Evolutionary conservation across 1,140 invertebrate species (phyloP).

Genomic region (Calephelis nemesis): DNA sequence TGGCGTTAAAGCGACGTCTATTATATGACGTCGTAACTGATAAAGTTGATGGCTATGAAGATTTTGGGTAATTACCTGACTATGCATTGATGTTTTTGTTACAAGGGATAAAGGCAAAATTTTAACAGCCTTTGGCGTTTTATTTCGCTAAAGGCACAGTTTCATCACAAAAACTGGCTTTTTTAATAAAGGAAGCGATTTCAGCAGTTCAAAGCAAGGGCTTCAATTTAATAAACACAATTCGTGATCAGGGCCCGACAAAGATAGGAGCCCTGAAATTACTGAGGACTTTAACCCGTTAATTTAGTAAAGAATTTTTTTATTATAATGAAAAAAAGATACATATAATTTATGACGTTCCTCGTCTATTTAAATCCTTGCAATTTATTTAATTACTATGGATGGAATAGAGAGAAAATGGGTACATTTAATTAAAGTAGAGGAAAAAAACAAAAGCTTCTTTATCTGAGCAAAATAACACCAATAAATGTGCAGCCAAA

Average conservation of each 20-base stretch:
- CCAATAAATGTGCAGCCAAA: neutral
- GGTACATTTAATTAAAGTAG: neutral
- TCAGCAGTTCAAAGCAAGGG: constrained; percentile 16
- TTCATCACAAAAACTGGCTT: neutral
- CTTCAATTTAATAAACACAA: constrained; percentile 24
- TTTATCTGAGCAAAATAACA: neutral
- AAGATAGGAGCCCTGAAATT: constrained; percentile 31
- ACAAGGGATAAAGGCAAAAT: neutral
- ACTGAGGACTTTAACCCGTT: neutral
- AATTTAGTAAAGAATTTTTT: constrained; percentile 10
- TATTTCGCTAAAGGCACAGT: neutral
- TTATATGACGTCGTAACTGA: neutral
- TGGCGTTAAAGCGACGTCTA: neutral
- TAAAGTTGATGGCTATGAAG: neutral
- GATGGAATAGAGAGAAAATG: neutral
- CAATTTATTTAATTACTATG: constrained; percentile 17
- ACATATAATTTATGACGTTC: constrained; percentile 24
- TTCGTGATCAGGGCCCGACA: constrained; percentile 35
- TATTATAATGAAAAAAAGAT: constrained; percentile 14
- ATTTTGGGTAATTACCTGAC: neutral
- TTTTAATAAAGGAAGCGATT: constrained; percentile 13
- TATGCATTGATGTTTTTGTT: neutral
- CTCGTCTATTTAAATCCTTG: constrained; percentile 27
- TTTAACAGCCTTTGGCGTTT: neutral
- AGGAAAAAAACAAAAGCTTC: neutral